Base-by-base conservation (phyloP, 2,888 invertebrate genomes). In the Gnatocerus cornutus region DNA sequence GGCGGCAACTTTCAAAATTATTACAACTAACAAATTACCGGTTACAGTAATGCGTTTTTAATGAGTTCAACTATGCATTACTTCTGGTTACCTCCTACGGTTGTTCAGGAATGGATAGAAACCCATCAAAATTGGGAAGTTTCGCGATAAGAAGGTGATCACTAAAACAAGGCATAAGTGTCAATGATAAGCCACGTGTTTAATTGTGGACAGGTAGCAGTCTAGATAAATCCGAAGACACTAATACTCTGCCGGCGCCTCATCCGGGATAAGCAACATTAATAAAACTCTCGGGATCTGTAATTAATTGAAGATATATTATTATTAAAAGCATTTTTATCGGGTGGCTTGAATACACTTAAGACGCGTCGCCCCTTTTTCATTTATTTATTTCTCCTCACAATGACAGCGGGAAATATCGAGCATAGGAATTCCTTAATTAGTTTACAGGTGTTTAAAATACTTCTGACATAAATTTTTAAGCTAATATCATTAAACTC, bases 401-500 rank as follows among this genome's bases (percentile, higher is more conserved):
- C 56, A 55, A 64, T 62, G 72, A 71, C 71, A 70, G 71, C 67
- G 73, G 73, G 73, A 74, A 71, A 73, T 71, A 70, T 68, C 71
- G 50, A 10, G 45, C 65, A 48, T 30, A 58, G 67, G 72, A 74
- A 73, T 73, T 58, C 69, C 50, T 73, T 74, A 74, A 73, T 76
- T 76, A 73, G 76, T 76, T 74, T 73, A 74, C 74, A 74, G 74
- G 71, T 74, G 73, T 69, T 72, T 69, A 64, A 72, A 72, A 73
- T 71, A 71, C 65, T 62, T 48, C 66, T 58, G 62, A 71, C 69
- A 72, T 73, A 71, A 74, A 73, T 74, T 75, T 75, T 67, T 59
- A 65, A 64, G 45, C 66, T 72, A 73, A 65, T 66, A 71, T 63
- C 73, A 69, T 72, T 73, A 74, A 74, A 70, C 55, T 70, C 66